phyloP scores from a whole-genome alignment of 2,888 invertebrate genomes.

The Eremobia ochroleuca region DNA sequence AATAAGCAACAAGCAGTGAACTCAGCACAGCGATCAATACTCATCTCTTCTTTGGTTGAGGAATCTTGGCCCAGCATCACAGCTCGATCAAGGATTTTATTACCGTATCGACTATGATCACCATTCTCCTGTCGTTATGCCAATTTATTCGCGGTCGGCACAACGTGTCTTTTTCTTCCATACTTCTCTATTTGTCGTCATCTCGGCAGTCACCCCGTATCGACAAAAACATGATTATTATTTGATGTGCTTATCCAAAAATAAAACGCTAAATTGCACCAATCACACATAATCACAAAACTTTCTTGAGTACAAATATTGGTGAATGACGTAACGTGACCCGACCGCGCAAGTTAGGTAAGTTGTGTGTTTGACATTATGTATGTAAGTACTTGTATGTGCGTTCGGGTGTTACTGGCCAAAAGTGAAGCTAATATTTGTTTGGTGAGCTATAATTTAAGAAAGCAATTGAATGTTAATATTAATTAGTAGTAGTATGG shows the following conservation, averaged over 20 bases:
- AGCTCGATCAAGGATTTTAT: neutral
- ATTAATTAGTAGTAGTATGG: neutral
- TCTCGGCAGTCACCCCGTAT: neutral
- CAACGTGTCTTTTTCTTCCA: neutral
- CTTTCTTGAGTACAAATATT: constrained; percentile 56
- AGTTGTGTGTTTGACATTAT: constrained; percentile 44
- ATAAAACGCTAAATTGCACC: neutral
- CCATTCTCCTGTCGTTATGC: neutral
- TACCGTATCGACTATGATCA: neutral
- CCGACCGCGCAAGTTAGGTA: constrained; percentile 51
- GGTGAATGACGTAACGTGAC: constrained; percentile 52
- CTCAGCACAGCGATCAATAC: too few relatives aligned
- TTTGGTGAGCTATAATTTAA: constrained; percentile 1
- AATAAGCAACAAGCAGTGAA: too few relatives aligned
- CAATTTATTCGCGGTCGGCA: neutral
- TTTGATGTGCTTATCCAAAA: neutral
- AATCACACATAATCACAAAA: constrained; percentile 32
- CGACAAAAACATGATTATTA: neutral
- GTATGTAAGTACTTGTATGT: constrained; percentile 15
- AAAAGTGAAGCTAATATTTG: constrained; percentile 45
- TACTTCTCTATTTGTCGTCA: neutral
- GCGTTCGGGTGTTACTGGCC: constrained; percentile 28
- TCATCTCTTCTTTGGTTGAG: too few relatives aligned
- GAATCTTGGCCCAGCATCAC: neutral
- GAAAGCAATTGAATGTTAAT: constrained; percentile 14